These are phyloP conservation scores for Tribolium freemani DNA, from an alignment of 2,888 invertebrate species.

Conservation along the genomic window DNA sequence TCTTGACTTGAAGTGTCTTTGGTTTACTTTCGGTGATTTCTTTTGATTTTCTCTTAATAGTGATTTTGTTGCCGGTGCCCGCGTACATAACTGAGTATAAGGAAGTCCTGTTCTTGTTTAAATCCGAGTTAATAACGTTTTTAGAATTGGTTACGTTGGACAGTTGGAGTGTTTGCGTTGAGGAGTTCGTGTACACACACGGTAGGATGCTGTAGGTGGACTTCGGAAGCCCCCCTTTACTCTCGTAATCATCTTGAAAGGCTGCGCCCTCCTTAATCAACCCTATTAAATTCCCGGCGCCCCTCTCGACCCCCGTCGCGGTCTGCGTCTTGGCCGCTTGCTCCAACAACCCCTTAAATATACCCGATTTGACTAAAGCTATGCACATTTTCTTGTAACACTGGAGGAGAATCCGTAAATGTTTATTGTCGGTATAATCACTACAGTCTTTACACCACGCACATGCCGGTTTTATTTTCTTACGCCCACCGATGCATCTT, in stretches of 20 bases:
- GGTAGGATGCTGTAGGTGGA: conserved; percentile 82
- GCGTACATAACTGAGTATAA: conserved; percentile 86
- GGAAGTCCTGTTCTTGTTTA: conserved; percentile 70
- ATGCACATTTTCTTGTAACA: conserved; percentile 92
- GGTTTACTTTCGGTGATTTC: conserved; percentile 71
- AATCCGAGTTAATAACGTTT: conserved; percentile 51
- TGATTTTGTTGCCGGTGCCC: conserved; percentile 86
- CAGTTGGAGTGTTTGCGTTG: conserved; percentile 68
- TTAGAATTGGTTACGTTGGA: conserved; percentile 45
- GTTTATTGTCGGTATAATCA: conserved; percentile 85
- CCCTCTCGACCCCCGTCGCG: conserved; percentile 69
- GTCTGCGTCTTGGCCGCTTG: conserved; percentile 71
- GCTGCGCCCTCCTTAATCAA: conserved; percentile 85
- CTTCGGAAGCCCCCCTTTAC: conserved; percentile 80
- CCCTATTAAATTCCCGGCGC: conserved; percentile 77
- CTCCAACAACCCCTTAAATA: conserved; percentile 73
- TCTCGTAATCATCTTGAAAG: conserved; percentile 82
- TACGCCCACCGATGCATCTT: conserved; percentile 86
- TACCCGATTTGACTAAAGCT: conserved; percentile 81
- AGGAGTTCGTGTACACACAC: conserved; percentile 79
- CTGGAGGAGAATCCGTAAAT: conserved; percentile 84
- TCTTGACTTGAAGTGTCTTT: conserved; percentile 51
- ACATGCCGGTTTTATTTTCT: conserved; percentile 88
- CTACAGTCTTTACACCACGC: conserved; percentile 88
- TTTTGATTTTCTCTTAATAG: conserved; percentile 81